These are phyloP conservation scores for Drosophila athabasca DNA, from an alignment of 1,140 invertebrate species.

Conservation along the genomic window DNA sequence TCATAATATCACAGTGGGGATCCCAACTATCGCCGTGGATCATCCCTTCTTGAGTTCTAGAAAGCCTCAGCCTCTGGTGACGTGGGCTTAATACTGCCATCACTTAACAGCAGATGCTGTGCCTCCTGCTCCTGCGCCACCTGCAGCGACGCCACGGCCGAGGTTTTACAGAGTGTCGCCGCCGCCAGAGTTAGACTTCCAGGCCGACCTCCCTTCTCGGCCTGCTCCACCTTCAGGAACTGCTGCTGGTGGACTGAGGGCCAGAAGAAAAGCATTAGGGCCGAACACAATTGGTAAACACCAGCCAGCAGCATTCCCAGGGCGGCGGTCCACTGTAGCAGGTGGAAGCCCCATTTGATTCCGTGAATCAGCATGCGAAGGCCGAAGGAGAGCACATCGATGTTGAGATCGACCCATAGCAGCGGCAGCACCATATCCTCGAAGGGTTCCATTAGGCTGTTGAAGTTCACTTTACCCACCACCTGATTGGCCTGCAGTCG, in stretches of 20 bases:
- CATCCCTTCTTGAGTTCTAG: constrained; percentile 29
- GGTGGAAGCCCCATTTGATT: constrained; percentile 75
- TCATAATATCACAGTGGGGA: constrained; percentile 71
- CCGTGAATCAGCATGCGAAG: constrained; percentile 72
- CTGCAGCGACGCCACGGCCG: constrained; percentile 10
- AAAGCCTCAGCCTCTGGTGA: background rate
- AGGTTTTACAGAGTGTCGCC: constrained; percentile 26
- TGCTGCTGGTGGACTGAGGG: constrained; percentile 21
- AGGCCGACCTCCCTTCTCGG: constrained; percentile 24
- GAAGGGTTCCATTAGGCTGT: constrained; percentile 85
- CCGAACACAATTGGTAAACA: constrained; percentile 76
- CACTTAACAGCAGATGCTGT: constrained; percentile 43
- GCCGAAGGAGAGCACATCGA: constrained; percentile 68
- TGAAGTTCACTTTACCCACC: constrained; percentile 85
- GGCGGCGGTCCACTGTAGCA: constrained; percentile 74
- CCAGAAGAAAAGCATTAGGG: constrained; percentile 78
- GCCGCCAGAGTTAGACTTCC: constrained; percentile 6
- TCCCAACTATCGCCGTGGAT: background rate
- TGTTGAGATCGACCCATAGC: constrained; percentile 86
- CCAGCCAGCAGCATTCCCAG: constrained; percentile 81
- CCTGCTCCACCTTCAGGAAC: constrained; percentile 44
- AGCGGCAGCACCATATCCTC: constrained; percentile 87
- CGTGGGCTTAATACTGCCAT: constrained; percentile 4
- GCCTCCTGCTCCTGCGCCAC: constrained; percentile 40
- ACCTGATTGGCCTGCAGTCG: constrained; percentile 89